Percentiles rank a stretch among this genome's conserved stretches.
Evolutionary conservation across 2,113 vertebrate species (phyloP).

Genomic region (Cervus canadensis): DNA sequence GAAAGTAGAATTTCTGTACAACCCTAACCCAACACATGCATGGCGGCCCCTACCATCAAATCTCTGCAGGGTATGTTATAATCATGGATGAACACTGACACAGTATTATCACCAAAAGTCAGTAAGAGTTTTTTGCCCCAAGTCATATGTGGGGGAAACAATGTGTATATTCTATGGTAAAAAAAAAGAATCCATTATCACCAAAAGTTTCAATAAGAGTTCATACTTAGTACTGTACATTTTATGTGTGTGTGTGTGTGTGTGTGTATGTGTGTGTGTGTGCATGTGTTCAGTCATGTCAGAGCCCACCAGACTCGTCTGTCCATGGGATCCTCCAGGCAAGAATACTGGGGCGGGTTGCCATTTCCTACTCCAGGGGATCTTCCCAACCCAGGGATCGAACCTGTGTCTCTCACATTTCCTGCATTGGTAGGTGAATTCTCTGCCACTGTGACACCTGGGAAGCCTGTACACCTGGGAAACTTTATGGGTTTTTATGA

Average conservation of each 20-base stretch:
- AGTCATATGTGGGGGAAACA: background rate
- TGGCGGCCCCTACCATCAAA: background rate
- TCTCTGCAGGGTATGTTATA: background rate
- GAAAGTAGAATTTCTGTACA: background rate
- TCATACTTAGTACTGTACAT: background rate
- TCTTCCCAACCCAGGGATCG: background rate
- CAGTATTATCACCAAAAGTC: background rate
- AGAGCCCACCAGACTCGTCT: background rate
- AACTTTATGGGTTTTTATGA: background rate
- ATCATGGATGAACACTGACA: background rate
- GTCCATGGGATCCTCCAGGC: background rate
- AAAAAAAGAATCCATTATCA: background rate
- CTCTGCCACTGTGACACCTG: background rate
- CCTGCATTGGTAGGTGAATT: background rate
- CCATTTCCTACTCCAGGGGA: background rate
- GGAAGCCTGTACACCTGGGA: background rate
- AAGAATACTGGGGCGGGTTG: background rate
- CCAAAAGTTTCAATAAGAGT: background rate
- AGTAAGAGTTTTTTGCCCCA: background rate
- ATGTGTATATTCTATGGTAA: background rate
- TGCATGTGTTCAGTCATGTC: background rate
- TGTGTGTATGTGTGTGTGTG: too few relatives aligned
- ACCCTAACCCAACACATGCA: background rate
- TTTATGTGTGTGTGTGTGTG: background rate
- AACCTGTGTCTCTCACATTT: background rate